phyloP scores from a whole-genome alignment of 2,797 vertebrate genomes.

The Okamejei kenojei region DNA sequence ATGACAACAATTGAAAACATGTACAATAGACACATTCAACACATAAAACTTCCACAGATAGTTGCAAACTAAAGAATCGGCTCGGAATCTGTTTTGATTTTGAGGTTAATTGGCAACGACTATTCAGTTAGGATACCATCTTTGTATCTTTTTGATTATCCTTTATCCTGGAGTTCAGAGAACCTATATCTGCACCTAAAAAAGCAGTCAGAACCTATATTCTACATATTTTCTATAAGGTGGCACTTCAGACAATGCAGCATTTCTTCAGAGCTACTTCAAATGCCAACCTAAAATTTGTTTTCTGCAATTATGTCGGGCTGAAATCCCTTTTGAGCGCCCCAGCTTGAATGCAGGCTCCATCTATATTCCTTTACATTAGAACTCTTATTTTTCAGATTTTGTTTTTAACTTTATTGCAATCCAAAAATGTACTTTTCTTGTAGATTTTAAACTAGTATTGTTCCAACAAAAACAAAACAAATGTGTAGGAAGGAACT shows the following conservation, averaged over 20 bases:
- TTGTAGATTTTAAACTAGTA: not conserved
- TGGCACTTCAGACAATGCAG: not conserved
- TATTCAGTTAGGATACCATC: not conserved
- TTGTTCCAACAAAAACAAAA: not conserved
- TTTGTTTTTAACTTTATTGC: not conserved
- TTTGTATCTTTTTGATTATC: too few species aligned
- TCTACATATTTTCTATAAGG: not conserved
- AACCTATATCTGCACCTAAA: not conserved
- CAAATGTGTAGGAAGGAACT: not conserved
- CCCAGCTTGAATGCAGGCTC: too few species aligned
- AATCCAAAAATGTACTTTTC: not conserved
- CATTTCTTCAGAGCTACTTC: not conserved
- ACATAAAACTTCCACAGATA: not conserved
- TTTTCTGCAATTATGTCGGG: not conserved
- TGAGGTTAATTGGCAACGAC: not conserved
- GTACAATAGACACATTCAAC: too few species aligned
- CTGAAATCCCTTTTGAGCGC: not conserved
- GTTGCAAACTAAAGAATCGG: not conserved
- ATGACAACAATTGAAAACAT: too few species aligned
- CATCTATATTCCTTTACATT: not conserved
- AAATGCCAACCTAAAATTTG: not conserved
- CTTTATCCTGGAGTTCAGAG: not conserved
- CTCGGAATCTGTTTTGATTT: not conserved
- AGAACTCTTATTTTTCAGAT: not conserved
- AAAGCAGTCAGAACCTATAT: not conserved